Conservation (phyloP, 92 coral and sea anemone genomes). For the Heliopora coerulea region DNA sequence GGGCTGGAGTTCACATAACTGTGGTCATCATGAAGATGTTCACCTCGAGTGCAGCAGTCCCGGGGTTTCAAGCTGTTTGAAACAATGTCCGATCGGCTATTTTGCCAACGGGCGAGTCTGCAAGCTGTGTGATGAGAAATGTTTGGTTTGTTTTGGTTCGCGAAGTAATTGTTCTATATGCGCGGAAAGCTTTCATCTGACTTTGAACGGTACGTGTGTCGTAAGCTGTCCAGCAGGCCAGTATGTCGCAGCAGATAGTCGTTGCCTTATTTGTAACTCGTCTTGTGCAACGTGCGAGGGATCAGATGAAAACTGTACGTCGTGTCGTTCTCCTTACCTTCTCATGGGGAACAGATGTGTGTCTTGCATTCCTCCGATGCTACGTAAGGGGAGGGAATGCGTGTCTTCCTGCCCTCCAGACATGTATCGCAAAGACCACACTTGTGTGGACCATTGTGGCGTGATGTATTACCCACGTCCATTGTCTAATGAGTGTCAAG, state of each 20-base stretch:
- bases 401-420: not conserved
- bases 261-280: not conserved
- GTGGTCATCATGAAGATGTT: slow-evolving; percentile 77
- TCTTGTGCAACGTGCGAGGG: slow-evolving; percentile 14
- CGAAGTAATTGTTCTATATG: slow-evolving; percentile 27
- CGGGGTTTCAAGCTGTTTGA: slow-evolving; percentile 13
- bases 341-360: slow-evolving; percentile 1
- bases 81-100: not conserved
- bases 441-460: slow-evolving; percentile 22
- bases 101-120: not conserved
- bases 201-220: not conserved
- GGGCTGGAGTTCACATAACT: slow-evolving; percentile 78
- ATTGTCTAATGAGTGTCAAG: slow-evolving; percentile 12
- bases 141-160: slow-evolving; percentile 2
- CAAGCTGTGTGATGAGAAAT: not conserved
- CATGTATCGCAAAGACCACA: slow-evolving; percentile 7
- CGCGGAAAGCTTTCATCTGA: not conserved
- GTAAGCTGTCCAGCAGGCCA: slow-evolving; percentile 3
- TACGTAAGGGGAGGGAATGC: slow-evolving; percentile 5
- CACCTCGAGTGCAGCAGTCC: slow-evolving; percentile 61
- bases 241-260: not conserved
- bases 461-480: not conserved
- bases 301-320: slow-evolving; percentile 1
- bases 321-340: not conserved
- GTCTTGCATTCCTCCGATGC: slow-evolving; percentile 2